phyloP scores from a whole-genome alignment of 2,888 invertebrate genomes.

The Augochlorella aurata region DNA sequence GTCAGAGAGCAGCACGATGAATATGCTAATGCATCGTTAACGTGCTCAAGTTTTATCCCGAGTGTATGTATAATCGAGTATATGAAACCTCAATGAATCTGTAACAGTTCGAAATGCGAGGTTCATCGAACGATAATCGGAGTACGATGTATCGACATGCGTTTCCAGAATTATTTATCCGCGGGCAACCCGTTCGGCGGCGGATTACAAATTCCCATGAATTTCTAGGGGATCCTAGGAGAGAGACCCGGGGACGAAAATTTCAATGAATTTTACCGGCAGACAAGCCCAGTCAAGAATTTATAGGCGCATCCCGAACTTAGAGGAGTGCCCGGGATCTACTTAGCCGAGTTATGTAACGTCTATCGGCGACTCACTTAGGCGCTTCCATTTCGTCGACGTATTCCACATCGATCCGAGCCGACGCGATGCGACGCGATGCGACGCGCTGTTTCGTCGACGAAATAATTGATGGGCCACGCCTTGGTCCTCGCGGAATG shows the following conservation, averaged over 20 bases:
- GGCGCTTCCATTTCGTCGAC: slow-evolving; percentile 28
- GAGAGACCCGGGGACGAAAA: neutral
- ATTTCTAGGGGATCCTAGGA: neutral
- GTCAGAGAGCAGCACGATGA: no score
- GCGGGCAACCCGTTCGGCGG: neutral
- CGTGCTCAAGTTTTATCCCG: neutral
- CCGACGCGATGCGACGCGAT: neutral
- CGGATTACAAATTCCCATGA: slow-evolving; percentile 7
- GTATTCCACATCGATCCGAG: slow-evolving; percentile 33
- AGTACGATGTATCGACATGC: neutral
- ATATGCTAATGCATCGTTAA: no score
- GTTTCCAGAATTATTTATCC: slow-evolving; percentile 5
- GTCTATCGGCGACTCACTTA: slow-evolving; percentile 19
- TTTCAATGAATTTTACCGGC: slow-evolving; percentile 24
- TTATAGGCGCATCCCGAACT: slow-evolving; percentile 21
- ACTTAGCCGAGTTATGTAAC: slow-evolving; percentile 37
- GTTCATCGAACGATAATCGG: neutral
- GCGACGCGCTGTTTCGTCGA: slow-evolving; percentile 14
- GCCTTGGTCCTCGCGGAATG: slow-evolving; percentile 35
- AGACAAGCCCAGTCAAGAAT: slow-evolving; percentile 23
- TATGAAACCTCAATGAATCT: neutral
- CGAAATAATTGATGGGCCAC: slow-evolving; percentile 55
- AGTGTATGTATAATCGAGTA: neutral
- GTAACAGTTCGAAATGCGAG: neutral
- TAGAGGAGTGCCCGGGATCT: slow-evolving; percentile 15